Evolutionary conservation across 2,888 invertebrate species (phyloP).

Genomic region (Ennomos fuscantarius): DNA sequence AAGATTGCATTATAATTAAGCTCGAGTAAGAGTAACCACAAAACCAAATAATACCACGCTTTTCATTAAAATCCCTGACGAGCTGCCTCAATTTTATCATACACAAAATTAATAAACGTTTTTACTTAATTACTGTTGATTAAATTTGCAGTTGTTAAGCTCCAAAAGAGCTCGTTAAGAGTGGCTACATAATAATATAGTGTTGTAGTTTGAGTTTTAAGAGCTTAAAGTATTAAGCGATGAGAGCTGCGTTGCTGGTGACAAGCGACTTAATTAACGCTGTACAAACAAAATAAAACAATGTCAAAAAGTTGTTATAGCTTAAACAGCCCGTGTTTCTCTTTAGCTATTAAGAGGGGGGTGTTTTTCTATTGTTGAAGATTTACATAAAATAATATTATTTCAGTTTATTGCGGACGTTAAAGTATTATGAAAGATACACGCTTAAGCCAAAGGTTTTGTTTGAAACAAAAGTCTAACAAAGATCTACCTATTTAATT

Average conservation of each 20-base stretch:
- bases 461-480: conserved; percentile 5
- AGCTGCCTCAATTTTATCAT: conserved; percentile 10
- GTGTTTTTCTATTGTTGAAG: conserved; percentile 32
- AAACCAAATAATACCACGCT: conserved; percentile 3
- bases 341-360: conserved; percentile 31
- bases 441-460: conserved; percentile 19
- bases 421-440: background rate
- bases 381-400: conserved; percentile 30
- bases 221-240: conserved; percentile 73
- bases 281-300: conserved; percentile 61
- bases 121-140: conserved; percentile 61
- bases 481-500: conserved; percentile 25
- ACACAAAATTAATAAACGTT: conserved; percentile 43
- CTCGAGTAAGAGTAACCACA: background rate
- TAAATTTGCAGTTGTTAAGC: conserved; percentile 64
- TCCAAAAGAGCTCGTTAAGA: conserved; percentile 65
- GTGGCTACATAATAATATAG: conserved; percentile 64
- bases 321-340: conserved; percentile 16
- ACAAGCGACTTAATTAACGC: conserved; percentile 76
- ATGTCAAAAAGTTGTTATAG: conserved; percentile 54
- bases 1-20: too few relatives aligned
- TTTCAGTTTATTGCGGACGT: background rate
- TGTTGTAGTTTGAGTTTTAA: conserved; percentile 72
- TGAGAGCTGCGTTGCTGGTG: conserved; percentile 63
- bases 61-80: conserved; percentile 26